Base-by-base conservation (phyloP, 1,140 invertebrate species). In the Thaumetopoea pityocampa region DNA sequence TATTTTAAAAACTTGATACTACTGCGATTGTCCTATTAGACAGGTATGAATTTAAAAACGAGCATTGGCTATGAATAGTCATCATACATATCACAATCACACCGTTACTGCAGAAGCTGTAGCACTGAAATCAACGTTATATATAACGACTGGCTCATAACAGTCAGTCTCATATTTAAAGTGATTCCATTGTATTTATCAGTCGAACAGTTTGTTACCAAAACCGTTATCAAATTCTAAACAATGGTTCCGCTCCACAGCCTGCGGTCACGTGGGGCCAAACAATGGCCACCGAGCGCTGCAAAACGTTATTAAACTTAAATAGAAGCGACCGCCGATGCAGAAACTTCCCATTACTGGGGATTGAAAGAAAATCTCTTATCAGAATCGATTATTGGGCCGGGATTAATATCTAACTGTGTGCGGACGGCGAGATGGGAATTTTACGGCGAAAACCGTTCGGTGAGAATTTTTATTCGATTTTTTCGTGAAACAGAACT, bases 291-390 rank as follows among this genome's bases (percentile, higher is more conserved):
- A 14, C 34, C 16, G 30, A 19, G 40, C 30, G 16, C 36, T 28
- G 35, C 36, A 46, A 58, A 58, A 56, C 65, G 58, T 53, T 68
- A 67, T 67, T 66, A 60, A 69, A 67, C 45, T 79, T 65, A 73
- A 67, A 79, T 74, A 68, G 57, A 42, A 48, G 51, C 42, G 63
- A 40, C 33, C 59, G 58, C 24, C 56, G 63, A 69, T 72, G 66
- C 71, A 71, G 67, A 78, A 73, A 70, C 58, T 77, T 79, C 63
- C 69, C 59, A 77, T 78, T 81, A 76, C 66, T 44, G 51, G 30
- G 63, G 60, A 66, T 69, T 54, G 61, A 65, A 64, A 67, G 64
- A 67, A 78, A 78, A 77, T 74, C 67, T 66, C 63, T 70, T 69
- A 70, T 70, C 69, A 69, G 49, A 57, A 73, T 64, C 66, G 76